Evolutionary conservation across 2,113 vertebrate genomes (phyloP).

Genomic region (Gallinago media): DNA sequence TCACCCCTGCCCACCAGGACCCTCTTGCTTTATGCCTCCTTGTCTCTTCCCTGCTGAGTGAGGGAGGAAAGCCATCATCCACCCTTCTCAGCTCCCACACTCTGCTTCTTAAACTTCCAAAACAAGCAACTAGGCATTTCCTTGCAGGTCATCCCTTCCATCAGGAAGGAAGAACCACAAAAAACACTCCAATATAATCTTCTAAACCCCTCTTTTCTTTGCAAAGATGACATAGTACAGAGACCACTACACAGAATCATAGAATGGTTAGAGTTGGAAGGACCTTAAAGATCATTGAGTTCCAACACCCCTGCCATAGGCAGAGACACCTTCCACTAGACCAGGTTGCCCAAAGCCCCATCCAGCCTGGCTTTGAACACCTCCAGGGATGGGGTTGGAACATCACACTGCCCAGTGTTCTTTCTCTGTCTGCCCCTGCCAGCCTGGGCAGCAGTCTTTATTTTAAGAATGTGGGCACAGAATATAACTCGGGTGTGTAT

Average conservation of each 20-base stretch:
- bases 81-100: not conserved
- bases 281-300: no score
- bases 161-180: not conserved
- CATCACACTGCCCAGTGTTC: accelerated
- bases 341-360: no score
- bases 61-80: not conserved
- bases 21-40: not conserved
- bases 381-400: no score
- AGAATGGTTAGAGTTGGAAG: no score
- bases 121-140: not conserved
- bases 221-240: not conserved
- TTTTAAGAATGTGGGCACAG: not conserved
- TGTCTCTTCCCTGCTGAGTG: not conserved
- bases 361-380: no score
- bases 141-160: not conserved
- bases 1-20: not conserved
- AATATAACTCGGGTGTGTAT: not conserved
- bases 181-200: not conserved
- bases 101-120: not conserved
- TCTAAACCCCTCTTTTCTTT: not conserved
- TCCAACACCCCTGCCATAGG: no score
- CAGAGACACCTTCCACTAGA: no score
- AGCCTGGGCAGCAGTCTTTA: not conserved
- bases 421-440: not conserved
- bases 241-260: not conserved